phyloP scores from a whole-genome alignment of 1,140 invertebrate species.

The Megalonaias nervosa region DNA sequence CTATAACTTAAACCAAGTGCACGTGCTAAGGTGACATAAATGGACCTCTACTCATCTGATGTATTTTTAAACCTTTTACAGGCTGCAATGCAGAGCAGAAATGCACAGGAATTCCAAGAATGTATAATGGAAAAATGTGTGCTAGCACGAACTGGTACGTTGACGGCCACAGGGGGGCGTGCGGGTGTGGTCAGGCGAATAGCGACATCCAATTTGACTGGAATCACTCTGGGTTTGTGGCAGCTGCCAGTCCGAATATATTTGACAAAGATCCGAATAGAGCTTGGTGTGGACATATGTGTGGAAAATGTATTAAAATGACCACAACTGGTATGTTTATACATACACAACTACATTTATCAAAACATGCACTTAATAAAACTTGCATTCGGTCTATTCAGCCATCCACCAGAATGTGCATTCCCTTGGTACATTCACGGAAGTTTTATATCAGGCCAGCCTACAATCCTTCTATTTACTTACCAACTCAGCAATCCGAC shows the following conservation, averaged over 20 bases:
- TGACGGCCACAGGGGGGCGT: conserved; percentile 55
- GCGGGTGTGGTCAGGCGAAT: conserved; percentile 48
- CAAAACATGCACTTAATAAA: too few relatives aligned
- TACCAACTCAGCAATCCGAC: too few relatives aligned
- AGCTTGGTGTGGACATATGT: conserved; percentile 45
- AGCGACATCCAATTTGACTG: conserved; percentile 43
- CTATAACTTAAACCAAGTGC: too few relatives aligned
- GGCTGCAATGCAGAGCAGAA: conserved; percentile 27
- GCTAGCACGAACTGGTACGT: conserved; percentile 52
- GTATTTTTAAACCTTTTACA: too few relatives aligned
- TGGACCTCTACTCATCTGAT: too few relatives aligned
- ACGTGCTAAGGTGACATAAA: too few relatives aligned
- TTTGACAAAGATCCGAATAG: conserved; percentile 32
- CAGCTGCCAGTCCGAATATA: conserved; percentile 41
- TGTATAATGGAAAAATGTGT: conserved; percentile 48
- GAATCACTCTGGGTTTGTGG: conserved; percentile 35
- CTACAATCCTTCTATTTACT: too few relatives aligned
- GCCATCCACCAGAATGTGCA: too few relatives aligned
- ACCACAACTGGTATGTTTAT: conserved; percentile 45
- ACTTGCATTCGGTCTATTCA: too few relatives aligned
- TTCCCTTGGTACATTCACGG: too few relatives aligned
- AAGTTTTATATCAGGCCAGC: too few relatives aligned
- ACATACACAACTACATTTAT: too few relatives aligned
- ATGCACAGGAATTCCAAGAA: conserved; percentile 34
- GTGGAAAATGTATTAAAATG: conserved; percentile 49